Percentiles rank a stretch among this genome's conserved stretches.
Conservation (phyloP, 2,797 vertebrate genomes). For the Hybognathus amarus region DNA sequence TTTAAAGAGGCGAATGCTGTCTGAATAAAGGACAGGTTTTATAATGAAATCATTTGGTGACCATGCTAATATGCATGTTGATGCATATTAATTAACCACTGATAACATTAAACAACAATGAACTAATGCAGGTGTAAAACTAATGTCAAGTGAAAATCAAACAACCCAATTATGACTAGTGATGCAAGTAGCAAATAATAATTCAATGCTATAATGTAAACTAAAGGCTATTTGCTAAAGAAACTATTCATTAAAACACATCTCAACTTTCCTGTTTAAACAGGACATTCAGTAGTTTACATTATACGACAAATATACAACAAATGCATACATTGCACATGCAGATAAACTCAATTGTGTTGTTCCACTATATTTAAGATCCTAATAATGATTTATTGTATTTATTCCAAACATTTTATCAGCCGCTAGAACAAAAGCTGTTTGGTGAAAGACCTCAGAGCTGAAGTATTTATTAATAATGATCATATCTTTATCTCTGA, state of each 20-base stretch:
- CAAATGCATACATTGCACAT: background rate
- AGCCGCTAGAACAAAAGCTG: background rate
- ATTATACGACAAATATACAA: no score
- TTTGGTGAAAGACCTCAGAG: background rate
- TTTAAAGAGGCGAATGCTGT: constrained; percentile 7
- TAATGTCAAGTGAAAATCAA: background rate
- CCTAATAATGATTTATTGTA: constrained; percentile 28
- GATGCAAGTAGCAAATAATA: background rate
- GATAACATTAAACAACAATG: background rate
- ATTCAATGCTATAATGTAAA: background rate
- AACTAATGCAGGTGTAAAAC: background rate
- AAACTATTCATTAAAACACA: no score
- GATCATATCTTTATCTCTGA: constrained; percentile 7
- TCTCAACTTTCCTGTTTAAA: no score
- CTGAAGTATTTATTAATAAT: constrained; percentile 38
- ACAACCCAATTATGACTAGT: background rate
- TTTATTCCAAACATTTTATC: constrained; percentile 27
- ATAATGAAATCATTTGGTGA: background rate
- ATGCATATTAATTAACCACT: constrained; percentile 16
- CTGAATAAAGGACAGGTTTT: constrained; percentile 4
- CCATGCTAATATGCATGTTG: background rate
- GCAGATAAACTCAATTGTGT: background rate
- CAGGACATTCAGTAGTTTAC: no score
- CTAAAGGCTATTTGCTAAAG: no score
- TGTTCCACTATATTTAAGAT: constrained; percentile 14